Conservation (phyloP, 2,888 invertebrate genomes). For the Rapana venosa region DNA sequence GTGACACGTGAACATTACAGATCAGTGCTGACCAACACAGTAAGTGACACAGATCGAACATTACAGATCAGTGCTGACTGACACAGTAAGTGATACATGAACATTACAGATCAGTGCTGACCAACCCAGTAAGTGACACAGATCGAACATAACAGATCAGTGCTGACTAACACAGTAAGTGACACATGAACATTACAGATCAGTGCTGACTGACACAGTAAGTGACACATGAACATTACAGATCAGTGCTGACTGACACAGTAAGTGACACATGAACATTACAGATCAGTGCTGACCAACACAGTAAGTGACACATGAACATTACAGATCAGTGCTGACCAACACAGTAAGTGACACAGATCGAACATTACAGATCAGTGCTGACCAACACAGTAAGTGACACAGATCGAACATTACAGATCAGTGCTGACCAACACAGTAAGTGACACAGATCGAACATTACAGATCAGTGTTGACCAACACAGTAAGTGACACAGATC, state of each 20-base stretch:
- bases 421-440: slow-evolving; percentile 16
- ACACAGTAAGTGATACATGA: too few relatives aligned
- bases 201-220: slow-evolving; percentile 11
- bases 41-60: slow-evolving; percentile 39
- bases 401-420: slow-evolving; percentile 40
- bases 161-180: not conserved
- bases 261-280: too few relatives aligned
- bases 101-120: slow-evolving; percentile 32
- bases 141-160: slow-evolving; percentile 38
- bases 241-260: slow-evolving; percentile 21
- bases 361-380: slow-evolving; percentile 39
- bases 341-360: slow-evolving; percentile 34
- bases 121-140: slow-evolving; percentile 29
- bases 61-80: slow-evolving; percentile 30
- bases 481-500: too few relatives aligned
- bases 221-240: slow-evolving; percentile 40
- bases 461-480: slow-evolving; percentile 30
- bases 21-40: slow-evolving; percentile 14
- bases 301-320: too few relatives aligned
- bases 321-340: slow-evolving; percentile 31
- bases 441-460: slow-evolving; percentile 37
- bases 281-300: slow-evolving; percentile 28
- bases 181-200: slow-evolving; percentile 40
- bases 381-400: not conserved
- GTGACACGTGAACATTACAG: slow-evolving; percentile 41